A percentile compares a stretch with the other conserved stretches of the same genome.
Conservation (phyloP, 2,888 invertebrate species). For the Hylaea fasciaria region DNA sequence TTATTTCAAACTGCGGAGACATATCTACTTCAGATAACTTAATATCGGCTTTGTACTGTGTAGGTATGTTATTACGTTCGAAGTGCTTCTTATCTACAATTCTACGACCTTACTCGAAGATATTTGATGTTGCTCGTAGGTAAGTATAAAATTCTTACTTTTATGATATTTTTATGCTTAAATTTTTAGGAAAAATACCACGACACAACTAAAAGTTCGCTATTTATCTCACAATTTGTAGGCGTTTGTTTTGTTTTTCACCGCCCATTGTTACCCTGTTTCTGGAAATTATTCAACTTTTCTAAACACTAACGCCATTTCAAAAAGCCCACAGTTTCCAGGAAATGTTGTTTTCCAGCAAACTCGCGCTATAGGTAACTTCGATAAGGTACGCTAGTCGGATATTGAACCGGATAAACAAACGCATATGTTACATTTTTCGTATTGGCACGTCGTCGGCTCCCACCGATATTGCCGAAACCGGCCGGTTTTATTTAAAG, state of each 20-base stretch:
- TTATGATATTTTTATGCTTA: too few species aligned
- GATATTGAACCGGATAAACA: constrained; percentile 39
- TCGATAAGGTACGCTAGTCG: constrained; percentile 16
- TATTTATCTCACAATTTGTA: neutral
- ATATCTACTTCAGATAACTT: constrained; percentile 28
- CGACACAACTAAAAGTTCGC: neutral
- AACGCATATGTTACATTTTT: constrained; percentile 37
- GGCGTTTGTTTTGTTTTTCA: too few species aligned
- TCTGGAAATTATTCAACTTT: neutral
- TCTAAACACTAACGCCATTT: neutral
- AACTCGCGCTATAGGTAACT: constrained; percentile 5
- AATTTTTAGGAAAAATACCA: too few species aligned
- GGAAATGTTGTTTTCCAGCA: constrained; percentile 2
- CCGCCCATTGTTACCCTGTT: too few species aligned
- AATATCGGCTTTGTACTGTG: constrained; percentile 20
- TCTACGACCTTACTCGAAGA: constrained; percentile 9
- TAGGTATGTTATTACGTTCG: constrained; percentile 23
- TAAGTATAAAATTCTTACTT: too few species aligned
- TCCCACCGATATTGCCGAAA: constrained; percentile 34
- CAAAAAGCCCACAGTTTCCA: neutral
- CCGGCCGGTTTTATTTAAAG: constrained; percentile 41
- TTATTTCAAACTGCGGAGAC: constrained; percentile 26
- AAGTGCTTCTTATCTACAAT: constrained; percentile 23
- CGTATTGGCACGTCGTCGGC: constrained; percentile 39
- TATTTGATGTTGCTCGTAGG: neutral